phyloP scores from a whole-genome alignment of 2,797 vertebrate species.

The Buphagus erythrorhynchus region DNA sequence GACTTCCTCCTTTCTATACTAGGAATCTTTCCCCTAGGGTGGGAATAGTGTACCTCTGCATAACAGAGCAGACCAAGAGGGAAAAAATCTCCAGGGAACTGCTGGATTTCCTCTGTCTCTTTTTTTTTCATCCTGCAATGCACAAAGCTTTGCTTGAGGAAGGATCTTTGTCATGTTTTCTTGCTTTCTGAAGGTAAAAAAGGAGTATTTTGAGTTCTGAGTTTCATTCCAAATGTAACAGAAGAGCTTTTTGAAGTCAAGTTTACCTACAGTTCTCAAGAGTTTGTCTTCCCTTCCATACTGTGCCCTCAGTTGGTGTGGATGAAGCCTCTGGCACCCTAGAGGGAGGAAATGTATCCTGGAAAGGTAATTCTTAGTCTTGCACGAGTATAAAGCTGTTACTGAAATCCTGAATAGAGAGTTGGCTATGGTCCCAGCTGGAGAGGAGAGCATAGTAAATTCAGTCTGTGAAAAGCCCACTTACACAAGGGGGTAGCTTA shows the following conservation, averaged over 20 bases:
- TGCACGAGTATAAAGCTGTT: neutral
- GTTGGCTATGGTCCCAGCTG: constrained; percentile 8
- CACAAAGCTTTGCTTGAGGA: neutral
- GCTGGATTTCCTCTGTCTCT: neutral
- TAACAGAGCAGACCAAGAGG: neutral
- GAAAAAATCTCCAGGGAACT: neutral
- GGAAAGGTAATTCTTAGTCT: neutral
- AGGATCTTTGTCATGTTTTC: neutral
- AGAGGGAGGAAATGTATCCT: neutral
- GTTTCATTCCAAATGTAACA: neutral
- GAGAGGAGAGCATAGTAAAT: constrained; percentile 11
- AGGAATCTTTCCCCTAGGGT: neutral
- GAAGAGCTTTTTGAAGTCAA: neutral
- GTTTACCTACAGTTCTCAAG: neutral
- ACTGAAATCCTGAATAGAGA: neutral
- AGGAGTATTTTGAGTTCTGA: neutral
- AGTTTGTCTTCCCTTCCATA: neutral
- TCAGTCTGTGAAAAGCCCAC: neutral
- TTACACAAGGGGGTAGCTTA: neutral
- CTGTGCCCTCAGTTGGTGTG: neutral
- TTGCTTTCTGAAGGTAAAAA: neutral
- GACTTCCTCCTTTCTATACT: neutral
- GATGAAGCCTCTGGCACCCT: neutral
- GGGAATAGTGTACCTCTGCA: neutral
- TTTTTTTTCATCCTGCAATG: neutral